Base-by-base conservation (phyloP, 2,888 invertebrate species). In the Temnothorax unifasciatus region DNA sequence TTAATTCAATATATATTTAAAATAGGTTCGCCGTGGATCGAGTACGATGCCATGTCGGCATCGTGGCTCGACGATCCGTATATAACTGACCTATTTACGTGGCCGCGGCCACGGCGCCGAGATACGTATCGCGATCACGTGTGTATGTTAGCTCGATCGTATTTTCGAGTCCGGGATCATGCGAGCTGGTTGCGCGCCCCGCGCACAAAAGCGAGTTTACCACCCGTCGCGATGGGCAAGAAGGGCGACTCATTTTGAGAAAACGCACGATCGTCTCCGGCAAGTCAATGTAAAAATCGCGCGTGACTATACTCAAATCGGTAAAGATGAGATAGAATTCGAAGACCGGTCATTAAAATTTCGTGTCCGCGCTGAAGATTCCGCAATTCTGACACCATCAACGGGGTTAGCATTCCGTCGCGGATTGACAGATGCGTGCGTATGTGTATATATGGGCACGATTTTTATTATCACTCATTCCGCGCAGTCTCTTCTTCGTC, bases 121-220 rank as follows among this genome's bases (percentile, higher is more conserved):
- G 90, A 90, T 90, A 75, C 82, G 82, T 83, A 90, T 90, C 90
- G 83, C 86, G 79, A 85, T 85, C 87, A 75, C 74, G 89, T 68
- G 44, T 82, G 50, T 63, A 57, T 38, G 29, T 25, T 41, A 47
- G 74, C 21, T 66, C 66, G 63, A 77, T 77, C 44, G 77, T 77
- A 77, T 77, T 77, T 69, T 77, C 77, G 41, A 68, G 77, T 21
- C 41, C 18, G 54, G 52, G 15, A 77, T 44, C 77, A 69, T 77
- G 77, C 69, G 69, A 77, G 69, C 13, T 41, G n/a, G 41, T 44
- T 41, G 44, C 29, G 34, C 52, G 13, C 38, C 50, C 9, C 50
- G 64, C 50, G 38, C 6, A 50, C 47, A 50, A 66, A 50, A 50
- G 68, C 38, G 41, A 66, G 25, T 41, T 44, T 66, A 18, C 34